Conservation (phyloP, 2,888 invertebrate species). For the Congeria kusceri region DNA sequence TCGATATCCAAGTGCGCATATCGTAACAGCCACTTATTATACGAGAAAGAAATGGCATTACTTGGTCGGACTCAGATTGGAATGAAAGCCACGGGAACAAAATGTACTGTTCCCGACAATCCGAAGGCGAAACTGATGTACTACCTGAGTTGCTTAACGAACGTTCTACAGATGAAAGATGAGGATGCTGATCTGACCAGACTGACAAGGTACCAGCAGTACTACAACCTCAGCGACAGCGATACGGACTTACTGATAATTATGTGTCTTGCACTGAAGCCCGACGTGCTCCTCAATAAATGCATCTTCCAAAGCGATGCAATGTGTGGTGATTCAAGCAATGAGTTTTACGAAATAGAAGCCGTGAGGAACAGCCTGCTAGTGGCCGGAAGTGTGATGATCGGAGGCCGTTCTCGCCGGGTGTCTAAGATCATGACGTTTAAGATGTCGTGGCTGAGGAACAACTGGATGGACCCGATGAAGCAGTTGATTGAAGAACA, state of each 20-base stretch:
- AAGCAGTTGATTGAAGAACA: conserved; percentile 17
- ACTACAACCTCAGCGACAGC: conserved; percentile 12
- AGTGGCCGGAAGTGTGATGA: conserved; percentile 40
- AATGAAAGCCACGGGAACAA: conserved; percentile 4
- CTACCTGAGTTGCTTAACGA: conserved; percentile 22
- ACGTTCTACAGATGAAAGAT: conserved; percentile 15
- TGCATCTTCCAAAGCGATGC: conserved; percentile 45
- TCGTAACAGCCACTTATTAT: not conserved
- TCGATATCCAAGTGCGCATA: too few species aligned
- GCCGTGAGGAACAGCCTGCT: conserved; percentile 33
- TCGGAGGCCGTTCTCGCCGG: conserved; percentile 41
- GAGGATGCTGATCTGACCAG: conserved; percentile 20
- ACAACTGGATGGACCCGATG: conserved; percentile 35
- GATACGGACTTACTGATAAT: conserved; percentile 38
- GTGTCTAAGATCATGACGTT: conserved; percentile 55
- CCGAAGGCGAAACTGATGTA: conserved; percentile 42
- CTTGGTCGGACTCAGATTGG: conserved; percentile 24
- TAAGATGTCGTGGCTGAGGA: conserved; percentile 38
- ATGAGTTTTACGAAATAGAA: conserved; percentile 48
- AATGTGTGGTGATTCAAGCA: conserved; percentile 32
- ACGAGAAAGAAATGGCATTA: conserved; percentile 6
- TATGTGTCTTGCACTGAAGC: conserved; percentile 31
- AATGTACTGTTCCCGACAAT: conserved; percentile 4
- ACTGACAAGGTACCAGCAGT: conserved; percentile 33
- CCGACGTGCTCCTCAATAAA: conserved; percentile 32